Evolutionary conservation across 2,888 invertebrate genomes (phyloP).

Genomic region (Clistopyga incitator): DNA sequence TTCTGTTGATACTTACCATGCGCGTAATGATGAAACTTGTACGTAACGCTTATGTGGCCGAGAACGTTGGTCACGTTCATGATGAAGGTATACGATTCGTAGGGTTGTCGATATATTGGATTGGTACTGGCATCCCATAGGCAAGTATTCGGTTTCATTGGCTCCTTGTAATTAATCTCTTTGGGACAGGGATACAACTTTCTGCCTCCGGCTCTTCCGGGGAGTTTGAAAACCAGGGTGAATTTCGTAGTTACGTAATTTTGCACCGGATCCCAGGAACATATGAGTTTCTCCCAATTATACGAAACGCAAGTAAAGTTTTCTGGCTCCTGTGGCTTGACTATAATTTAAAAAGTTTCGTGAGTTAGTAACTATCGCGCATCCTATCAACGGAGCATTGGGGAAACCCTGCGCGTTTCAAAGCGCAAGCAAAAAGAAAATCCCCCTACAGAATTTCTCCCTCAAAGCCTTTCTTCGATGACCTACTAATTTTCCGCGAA

Average conservation of each 20-base stretch:
- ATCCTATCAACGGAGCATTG: neutral
- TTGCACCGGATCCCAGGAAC: constrained; percentile 89
- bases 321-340: constrained; percentile 87
- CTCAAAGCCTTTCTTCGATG: too few species aligned
- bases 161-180: constrained; percentile 73
- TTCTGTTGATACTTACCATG: constrained; percentile 82
- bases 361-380: neutral
- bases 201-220: constrained; percentile 82
- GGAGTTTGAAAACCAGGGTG: constrained; percentile 84
- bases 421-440: too few species aligned
- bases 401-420: too few species aligned
- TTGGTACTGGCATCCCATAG: constrained; percentile 85
- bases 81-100: constrained; percentile 86
- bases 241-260: constrained; percentile 87
- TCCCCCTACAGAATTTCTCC: too few species aligned
- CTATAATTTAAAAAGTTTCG: constrained; percentile 78
- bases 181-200: constrained; percentile 78
- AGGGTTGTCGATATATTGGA: constrained; percentile 86
- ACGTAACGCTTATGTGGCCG: constrained; percentile 85
- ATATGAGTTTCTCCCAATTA: constrained; percentile 91
- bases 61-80: constrained; percentile 88
- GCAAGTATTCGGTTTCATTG: constrained; percentile 80
- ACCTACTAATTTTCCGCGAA: too few species aligned
- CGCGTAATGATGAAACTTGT: constrained; percentile 87
- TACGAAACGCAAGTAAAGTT: constrained; percentile 91